Evolutionary conservation across 2,113 vertebrate genomes (phyloP).

Genomic region (Chlorocebus sabaeus): DNA sequence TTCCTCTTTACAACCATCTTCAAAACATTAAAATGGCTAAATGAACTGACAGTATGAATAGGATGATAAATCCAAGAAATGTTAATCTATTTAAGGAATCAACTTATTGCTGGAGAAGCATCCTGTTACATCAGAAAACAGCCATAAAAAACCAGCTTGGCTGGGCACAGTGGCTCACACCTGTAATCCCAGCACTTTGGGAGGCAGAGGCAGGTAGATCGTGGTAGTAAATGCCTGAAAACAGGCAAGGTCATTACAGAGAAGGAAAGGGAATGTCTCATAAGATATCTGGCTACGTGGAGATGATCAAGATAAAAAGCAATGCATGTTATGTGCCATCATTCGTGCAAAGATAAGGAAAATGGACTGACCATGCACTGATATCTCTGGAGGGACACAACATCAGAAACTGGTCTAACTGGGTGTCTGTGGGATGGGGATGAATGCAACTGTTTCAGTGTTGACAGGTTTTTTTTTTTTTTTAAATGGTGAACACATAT

Average conservation of each 20-base stretch:
- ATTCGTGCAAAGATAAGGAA: not conserved
- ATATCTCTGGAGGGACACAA: not conserved
- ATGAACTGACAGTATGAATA: not conserved
- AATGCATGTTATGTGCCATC: not conserved
- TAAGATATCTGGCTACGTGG: not conserved
- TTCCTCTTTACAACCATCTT: not conserved
- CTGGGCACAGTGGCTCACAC: too few species aligned
- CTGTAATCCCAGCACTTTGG: too few species aligned
- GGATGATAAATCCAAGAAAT: not conserved
- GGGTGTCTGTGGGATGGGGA: not conserved
- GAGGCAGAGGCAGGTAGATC: too few species aligned
- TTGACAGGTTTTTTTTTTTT: not conserved
- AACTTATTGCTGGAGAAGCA: not conserved
- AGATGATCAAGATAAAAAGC: not conserved
- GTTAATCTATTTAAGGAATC: not conserved
- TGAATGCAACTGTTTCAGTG: not conserved
- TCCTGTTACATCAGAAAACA: not conserved
- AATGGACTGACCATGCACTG: not conserved
- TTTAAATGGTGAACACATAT: not conserved
- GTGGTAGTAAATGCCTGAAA: not conserved
- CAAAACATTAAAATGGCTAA: conserved; percentile 6
- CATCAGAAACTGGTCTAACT: not conserved
- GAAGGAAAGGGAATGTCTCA: not conserved
- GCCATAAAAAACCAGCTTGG: too few species aligned
- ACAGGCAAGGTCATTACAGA: not conserved